Conservation (phyloP, 2,113 vertebrate genomes). For the Corvus hawaiiensis region DNA sequence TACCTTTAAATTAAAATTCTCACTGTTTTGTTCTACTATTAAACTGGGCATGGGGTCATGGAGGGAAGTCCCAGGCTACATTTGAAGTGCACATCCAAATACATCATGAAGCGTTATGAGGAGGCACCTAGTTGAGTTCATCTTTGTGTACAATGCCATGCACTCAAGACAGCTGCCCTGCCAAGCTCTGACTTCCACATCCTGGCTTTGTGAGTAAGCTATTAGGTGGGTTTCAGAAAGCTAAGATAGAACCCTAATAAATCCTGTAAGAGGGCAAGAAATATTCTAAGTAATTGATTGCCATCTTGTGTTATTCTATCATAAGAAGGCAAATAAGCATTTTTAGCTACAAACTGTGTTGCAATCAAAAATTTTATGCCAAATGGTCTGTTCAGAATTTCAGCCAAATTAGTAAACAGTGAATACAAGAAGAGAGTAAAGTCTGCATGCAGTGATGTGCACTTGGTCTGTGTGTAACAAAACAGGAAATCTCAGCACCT, state of each 20-base stretch:
- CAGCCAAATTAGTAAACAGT: slow-evolving; percentile 33
- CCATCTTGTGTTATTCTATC: background rate
- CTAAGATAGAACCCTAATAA: background rate
- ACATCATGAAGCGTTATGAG: background rate
- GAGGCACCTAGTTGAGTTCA: background rate
- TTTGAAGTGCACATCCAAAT: background rate
- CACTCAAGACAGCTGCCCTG: background rate
- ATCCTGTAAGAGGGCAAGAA: background rate
- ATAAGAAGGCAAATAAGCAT: background rate
- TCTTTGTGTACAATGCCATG: background rate
- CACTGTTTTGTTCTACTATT: background rate
- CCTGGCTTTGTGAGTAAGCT: background rate
- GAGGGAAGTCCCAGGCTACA: background rate
- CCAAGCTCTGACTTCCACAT: background rate
- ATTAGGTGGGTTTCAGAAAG: background rate
- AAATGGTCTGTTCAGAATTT: slow-evolving; percentile 16
- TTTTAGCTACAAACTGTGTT: background rate
- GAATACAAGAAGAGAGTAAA: background rate
- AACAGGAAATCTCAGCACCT: slow-evolving; percentile 56
- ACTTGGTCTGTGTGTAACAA: background rate
- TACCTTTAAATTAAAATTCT: background rate
- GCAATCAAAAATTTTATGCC: slow-evolving; percentile 15
- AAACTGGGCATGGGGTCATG: background rate
- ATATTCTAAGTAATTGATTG: background rate
- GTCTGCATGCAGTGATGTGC: background rate